Percentiles rank a stretch among this genome's conserved stretches.
Evolutionary conservation across 2,113 vertebrate genomes (phyloP).

Genomic region (Nettapus auritus): DNA sequence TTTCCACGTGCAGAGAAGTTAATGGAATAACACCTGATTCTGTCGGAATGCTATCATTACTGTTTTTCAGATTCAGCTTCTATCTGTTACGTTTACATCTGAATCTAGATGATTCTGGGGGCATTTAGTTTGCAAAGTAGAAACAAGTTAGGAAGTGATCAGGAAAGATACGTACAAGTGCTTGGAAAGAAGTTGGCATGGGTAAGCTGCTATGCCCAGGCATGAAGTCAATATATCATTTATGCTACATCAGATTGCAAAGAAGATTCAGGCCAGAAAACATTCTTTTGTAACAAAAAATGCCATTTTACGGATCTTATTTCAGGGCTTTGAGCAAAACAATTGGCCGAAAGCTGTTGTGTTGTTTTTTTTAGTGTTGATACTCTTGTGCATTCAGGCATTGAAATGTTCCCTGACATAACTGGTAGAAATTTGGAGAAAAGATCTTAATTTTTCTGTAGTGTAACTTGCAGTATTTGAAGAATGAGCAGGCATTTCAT

Average conservation of each 20-base stretch:
- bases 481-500: neutral
- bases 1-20: neutral
- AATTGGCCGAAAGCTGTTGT: neutral
- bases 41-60: neutral
- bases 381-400: neutral
- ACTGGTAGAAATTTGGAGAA: neutral
- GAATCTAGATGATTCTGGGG: neutral
- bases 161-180: neutral
- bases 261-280: neutral
- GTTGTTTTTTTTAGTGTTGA: neutral
- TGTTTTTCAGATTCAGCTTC: neutral
- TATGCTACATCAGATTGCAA: neutral
- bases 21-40: accelerated
- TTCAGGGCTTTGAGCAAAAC: neutral
- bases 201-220: neutral
- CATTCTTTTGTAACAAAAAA: neutral
- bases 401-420: neutral
- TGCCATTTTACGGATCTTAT: neutral
- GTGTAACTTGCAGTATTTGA: neutral
- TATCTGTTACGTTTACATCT: neutral
- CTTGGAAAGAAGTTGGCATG: neutral
- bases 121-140: neutral
- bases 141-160: neutral
- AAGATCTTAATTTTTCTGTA: neutral
- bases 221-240: neutral